Evolutionary conservation across 2,888 invertebrate species (phyloP).

Genomic region (Andrena camellia): DNA sequence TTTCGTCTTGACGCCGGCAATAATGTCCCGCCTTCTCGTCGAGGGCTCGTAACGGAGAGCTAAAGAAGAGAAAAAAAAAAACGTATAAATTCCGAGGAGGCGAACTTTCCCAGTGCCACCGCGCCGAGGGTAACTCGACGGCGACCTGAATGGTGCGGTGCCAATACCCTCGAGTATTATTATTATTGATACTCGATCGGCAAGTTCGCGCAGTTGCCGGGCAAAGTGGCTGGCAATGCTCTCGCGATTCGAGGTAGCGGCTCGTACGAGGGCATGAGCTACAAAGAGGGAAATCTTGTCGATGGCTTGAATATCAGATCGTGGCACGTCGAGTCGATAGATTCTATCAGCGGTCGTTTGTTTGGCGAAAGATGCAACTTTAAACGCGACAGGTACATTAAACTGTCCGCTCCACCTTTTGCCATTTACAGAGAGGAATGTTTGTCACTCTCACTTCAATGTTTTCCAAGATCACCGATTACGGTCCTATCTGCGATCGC

Average conservation of each 20-base stretch:
- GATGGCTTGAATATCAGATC: too few relatives aligned
- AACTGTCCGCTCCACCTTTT: background rate
- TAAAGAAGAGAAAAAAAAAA: background rate
- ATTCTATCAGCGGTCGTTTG: too few relatives aligned
- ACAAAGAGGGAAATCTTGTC: background rate
- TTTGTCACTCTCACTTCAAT: constrained; percentile 10
- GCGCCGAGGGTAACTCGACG: background rate
- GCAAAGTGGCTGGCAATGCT: background rate
- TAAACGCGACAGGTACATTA: background rate
- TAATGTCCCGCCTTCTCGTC: constrained; percentile 29
- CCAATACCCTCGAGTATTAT: constrained; percentile 9
- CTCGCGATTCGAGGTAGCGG: background rate
- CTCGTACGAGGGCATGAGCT: background rate
- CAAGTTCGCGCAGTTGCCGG: background rate
- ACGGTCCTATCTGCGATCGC: constrained; percentile 21
- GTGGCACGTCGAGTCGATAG: too few relatives aligned
- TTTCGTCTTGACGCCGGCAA: constrained; percentile 41
- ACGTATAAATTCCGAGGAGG: constrained; percentile 34
- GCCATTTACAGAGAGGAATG: background rate
- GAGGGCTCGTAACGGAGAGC: constrained; percentile 12
- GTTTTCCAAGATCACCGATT: constrained; percentile 32
- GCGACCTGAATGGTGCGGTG: constrained; percentile 4
- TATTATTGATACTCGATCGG: constrained; percentile 37
- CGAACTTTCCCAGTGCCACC: constrained; percentile 30
- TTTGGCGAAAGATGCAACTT: background rate